Conservation (phyloP, 1,140 invertebrate genomes). For the Batillaria attramentaria region DNA sequence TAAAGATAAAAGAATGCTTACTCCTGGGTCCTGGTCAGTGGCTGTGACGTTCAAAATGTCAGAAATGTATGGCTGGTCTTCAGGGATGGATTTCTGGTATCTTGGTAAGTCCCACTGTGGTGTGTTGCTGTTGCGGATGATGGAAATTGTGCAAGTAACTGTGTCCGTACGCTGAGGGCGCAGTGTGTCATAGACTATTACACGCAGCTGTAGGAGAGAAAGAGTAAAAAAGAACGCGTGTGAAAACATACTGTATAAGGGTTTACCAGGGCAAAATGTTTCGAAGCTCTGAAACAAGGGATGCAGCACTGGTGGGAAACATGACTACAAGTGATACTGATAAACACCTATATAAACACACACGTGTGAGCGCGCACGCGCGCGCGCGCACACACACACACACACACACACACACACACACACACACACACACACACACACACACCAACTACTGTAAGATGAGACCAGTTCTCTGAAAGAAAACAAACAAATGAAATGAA, state of each 20-base stretch:
- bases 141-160: constrained; percentile 83
- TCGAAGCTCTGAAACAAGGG: too few relatives aligned
- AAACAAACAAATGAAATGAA: too few relatives aligned
- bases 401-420: not conserved
- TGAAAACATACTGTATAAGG: too few relatives aligned
- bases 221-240: not conserved
- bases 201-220: constrained; percentile 73
- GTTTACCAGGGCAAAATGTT: too few relatives aligned
- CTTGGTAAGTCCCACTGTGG: constrained; percentile 82
- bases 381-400: not conserved
- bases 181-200: constrained; percentile 89
- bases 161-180: constrained; percentile 87
- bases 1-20: constrained; percentile 31
- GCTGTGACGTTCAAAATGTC: constrained; percentile 83
- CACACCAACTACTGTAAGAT: too few relatives aligned
- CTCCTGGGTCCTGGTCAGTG: constrained; percentile 41
- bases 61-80: constrained; percentile 84
- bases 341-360: constrained; percentile 6
- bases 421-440: not conserved
- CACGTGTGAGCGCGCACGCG: not conserved
- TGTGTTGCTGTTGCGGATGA: constrained; percentile 84
- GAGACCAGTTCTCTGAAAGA: too few relatives aligned
- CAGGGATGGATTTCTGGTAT: constrained; percentile 85
- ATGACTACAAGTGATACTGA: too few relatives aligned
- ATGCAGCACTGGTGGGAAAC: too few relatives aligned